These are phyloP conservation scores for Phoenoteleia sp. DNA, from an alignment of 2,888 invertebrate genomes.

Conservation along the genomic window DNA sequence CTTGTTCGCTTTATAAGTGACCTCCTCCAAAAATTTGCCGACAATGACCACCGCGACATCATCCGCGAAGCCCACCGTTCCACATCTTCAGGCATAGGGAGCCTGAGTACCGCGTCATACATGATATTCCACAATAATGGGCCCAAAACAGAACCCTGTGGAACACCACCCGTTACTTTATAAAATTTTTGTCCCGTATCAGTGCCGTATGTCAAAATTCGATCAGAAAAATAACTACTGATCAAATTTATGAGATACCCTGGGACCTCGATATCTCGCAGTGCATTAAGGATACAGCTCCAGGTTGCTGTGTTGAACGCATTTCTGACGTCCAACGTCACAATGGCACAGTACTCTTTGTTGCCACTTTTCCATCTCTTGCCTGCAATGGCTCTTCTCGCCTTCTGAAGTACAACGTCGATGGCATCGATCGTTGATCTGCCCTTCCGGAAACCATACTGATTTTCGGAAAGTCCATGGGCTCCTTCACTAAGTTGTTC, in stretches of 20 bases:
- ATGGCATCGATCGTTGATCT: slow-evolving; percentile 47
- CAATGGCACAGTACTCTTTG: not conserved
- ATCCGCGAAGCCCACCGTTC: too few species aligned
- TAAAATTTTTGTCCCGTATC: too few species aligned
- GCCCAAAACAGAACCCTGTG: not conserved
- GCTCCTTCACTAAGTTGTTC: not conserved
- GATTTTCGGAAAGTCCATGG: slow-evolving; percentile 17
- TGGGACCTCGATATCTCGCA: not conserved
- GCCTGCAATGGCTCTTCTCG: not conserved
- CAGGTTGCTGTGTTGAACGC: slow-evolving; percentile 20
- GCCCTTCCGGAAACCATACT: slow-evolving; percentile 36
- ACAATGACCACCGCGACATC: too few species aligned
- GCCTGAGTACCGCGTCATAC: too few species aligned
- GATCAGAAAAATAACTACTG: too few species aligned
- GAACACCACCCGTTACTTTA: too few species aligned
- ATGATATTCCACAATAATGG: too few species aligned
- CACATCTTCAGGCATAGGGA: not conserved
- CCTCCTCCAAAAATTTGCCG: slow-evolving; percentile 36
- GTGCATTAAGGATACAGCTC: not conserved
- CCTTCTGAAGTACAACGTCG: not conserved
- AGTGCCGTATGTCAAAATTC: too few species aligned
- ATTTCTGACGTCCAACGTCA: slow-evolving; percentile 15
- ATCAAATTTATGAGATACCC: too few species aligned
- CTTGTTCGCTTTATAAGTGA: too few species aligned
- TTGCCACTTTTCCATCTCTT: not conserved